Conservation (phyloP, 92 coral and sea anemone genomes). For the Heliopora coerulea region DNA sequence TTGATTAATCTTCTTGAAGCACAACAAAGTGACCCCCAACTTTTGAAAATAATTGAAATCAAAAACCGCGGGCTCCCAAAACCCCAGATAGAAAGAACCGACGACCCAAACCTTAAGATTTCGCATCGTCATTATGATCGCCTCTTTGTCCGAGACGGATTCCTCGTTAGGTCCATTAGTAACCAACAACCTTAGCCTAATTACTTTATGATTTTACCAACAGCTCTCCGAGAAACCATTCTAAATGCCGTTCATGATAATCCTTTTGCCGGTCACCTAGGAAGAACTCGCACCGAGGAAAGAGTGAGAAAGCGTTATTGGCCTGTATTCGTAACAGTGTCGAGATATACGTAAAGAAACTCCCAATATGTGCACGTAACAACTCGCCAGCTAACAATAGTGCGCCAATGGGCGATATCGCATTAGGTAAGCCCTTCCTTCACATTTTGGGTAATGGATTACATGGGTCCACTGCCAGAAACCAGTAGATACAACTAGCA, state of each 20-base stretch:
- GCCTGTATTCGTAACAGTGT: slow-evolving; percentile 23
- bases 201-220: slow-evolving; percentile 6
- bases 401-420: slow-evolving; percentile 44
- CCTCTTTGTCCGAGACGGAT: slow-evolving; percentile 38
- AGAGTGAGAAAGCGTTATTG: not conserved
- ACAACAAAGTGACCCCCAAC: too few species aligned
- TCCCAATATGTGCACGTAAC: slow-evolving; percentile 27
- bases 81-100: not conserved
- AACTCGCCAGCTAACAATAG: slow-evolving; percentile 28
- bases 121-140: slow-evolving; percentile 30
- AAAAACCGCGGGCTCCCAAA: not conserved
- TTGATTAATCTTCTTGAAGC: too few species aligned
- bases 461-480: too few species aligned
- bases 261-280: too few species aligned
- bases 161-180: slow-evolving; percentile 32
- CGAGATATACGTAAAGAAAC: slow-evolving; percentile 13
- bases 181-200: slow-evolving; percentile 20
- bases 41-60: too few species aligned
- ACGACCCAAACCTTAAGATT: not conserved
- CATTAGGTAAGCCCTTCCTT: slow-evolving; percentile 46
- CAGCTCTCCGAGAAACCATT: not conserved
- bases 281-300: slow-evolving; percentile 24
- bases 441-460: slow-evolving; percentile 4
- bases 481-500: slow-evolving; percentile 46
- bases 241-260: slow-evolving; percentile 40